Base-by-base conservation (phyloP, 2,113 vertebrate genomes). In the Saimiri boliviensis region DNA sequence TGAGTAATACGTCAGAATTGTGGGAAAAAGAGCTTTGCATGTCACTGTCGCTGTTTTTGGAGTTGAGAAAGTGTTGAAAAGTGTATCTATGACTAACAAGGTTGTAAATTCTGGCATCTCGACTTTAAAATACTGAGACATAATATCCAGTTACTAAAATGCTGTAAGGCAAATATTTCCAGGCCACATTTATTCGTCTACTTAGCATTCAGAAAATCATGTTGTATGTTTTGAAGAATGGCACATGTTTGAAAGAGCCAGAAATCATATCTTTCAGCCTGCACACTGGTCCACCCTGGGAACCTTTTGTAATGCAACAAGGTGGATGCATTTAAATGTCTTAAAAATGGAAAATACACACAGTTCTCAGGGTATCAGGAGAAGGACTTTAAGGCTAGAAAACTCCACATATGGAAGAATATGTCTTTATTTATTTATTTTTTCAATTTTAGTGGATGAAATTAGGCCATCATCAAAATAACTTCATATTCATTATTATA, bases 1-100 rank as follows among this genome's bases (percentile, higher is more conserved):
- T 94, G 0, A 25, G 35, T 86, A 71, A 56, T 47, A 17, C 30
- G 40, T 30, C 1, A 0, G 35, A 32, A 37, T 4, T 0, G 47
- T 89, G 60, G 74, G 27, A 0, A 47, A 19, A 1, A 0, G 0
- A 7, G 10, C 49, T 89, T 8, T 79, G 17, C 8, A 42, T n/a
- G 45, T 40, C 47, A 32, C 40, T 68, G 4, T 35, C 82, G 25
- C 54, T 54, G 70, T 37, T 54, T 32, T n/a, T 42, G 14, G 49
- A 68, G 25, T n/a, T 81, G 40, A 42, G 21, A 60, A 68, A 66
- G 11, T 52, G 42, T 79, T 60, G 63, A 83, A 47, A 83, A 71
- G 14, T 45, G 9, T 71, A 66, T 68, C 90, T 45, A 8, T 47
- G 79, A 49, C 47, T 45, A 56, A 58, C 8, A 20, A 52, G 14